phyloP scores from a whole-genome alignment of 2,888 invertebrate genomes.

The Esperia sulphurella region DNA sequence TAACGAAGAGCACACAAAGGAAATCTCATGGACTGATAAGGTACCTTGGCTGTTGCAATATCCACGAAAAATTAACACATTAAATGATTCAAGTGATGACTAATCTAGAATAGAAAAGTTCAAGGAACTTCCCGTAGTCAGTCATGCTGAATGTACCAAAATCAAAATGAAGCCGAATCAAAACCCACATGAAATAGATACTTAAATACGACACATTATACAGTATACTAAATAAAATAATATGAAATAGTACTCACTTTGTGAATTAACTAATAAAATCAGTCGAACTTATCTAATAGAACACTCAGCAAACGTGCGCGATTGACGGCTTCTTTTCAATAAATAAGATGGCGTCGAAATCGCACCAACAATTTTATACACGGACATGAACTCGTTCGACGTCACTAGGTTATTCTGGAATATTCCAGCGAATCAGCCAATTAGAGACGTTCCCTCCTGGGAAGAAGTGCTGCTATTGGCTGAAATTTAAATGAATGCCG shows the following conservation, averaged over 20 bases:
- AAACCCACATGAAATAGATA: background rate
- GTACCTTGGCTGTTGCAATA: background rate
- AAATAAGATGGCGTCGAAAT: slow-evolving; percentile 57
- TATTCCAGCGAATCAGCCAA: slow-evolving; percentile 55
- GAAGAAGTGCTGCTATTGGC: slow-evolving; percentile 45
- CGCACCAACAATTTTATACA: slow-evolving; percentile 40
- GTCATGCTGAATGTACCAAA: slow-evolving; percentile 5
- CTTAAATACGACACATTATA: background rate
- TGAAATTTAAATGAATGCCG: slow-evolving; percentile 10
- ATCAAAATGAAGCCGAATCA: background rate
- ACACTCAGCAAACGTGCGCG: slow-evolving; percentile 73
- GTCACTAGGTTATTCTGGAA: slow-evolving; percentile 70
- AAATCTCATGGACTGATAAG: background rate
- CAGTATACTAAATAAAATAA: slow-evolving; percentile 3
- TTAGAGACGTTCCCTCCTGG: slow-evolving; percentile 26
- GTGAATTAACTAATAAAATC: slow-evolving; percentile 38
- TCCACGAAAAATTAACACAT: slow-evolving; percentile 4
- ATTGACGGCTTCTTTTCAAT: slow-evolving; percentile 68
- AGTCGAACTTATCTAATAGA: slow-evolving; percentile 56
- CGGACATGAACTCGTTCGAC: slow-evolving; percentile 44
- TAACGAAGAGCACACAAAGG: slow-evolving; percentile 1
- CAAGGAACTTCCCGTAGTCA: slow-evolving; percentile 20
- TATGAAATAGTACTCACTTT: slow-evolving; percentile 51
- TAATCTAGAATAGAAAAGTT: slow-evolving; percentile 17
- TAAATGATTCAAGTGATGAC: slow-evolving; percentile 14